phyloP scores from a whole-genome alignment of 1,140 invertebrate species.

The Protaetia brevitarsis region DNA sequence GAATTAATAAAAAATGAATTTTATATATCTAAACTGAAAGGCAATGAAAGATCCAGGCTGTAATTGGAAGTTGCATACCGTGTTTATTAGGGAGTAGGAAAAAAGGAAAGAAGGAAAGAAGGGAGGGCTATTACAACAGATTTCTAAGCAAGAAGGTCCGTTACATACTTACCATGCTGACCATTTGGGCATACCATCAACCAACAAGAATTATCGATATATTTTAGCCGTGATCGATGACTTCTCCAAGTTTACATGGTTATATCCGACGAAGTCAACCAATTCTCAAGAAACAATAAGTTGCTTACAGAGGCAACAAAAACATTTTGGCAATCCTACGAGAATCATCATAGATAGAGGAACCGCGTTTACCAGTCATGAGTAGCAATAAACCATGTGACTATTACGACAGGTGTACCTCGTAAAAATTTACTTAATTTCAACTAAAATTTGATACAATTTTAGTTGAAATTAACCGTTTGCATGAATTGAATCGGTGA shows the following conservation, averaged over 20 bases:
- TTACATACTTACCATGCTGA: conserved; percentile 43
- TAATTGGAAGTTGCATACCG: conserved; percentile 43
- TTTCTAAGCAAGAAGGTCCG: conserved; percentile 34
- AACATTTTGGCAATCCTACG: conserved; percentile 43
- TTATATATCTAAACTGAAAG: conserved; percentile 43
- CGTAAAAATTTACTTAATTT: too few species aligned
- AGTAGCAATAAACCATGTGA: conserved; percentile 36
- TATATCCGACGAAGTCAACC: conserved; percentile 44
- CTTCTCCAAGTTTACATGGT: conserved; percentile 48
- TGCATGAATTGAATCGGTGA: too few species aligned
- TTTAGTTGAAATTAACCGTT: too few species aligned
- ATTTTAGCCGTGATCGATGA: conserved; percentile 46
- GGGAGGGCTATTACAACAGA: conserved; percentile 39
- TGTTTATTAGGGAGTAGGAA: conserved; percentile 47
- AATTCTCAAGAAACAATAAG: conserved; percentile 35
- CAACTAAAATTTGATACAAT: too few species aligned
- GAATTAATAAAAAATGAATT: conserved; percentile 45
- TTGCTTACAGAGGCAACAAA: conserved; percentile 31
- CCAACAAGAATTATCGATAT: conserved; percentile 47
- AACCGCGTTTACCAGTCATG: conserved; percentile 45
- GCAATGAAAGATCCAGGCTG: conserved; percentile 39
- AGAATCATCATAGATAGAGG: conserved; percentile 43
- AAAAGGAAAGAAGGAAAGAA: conserved; percentile 48
- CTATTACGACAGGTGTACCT: conserved; percentile 41
- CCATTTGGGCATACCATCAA: conserved; percentile 43